Evolutionary conservation across 64 coral and sea anemone genomes (phyloP), one percentile per base, ranked within the genome.

Genomic region (Montipora sp.): DNA sequence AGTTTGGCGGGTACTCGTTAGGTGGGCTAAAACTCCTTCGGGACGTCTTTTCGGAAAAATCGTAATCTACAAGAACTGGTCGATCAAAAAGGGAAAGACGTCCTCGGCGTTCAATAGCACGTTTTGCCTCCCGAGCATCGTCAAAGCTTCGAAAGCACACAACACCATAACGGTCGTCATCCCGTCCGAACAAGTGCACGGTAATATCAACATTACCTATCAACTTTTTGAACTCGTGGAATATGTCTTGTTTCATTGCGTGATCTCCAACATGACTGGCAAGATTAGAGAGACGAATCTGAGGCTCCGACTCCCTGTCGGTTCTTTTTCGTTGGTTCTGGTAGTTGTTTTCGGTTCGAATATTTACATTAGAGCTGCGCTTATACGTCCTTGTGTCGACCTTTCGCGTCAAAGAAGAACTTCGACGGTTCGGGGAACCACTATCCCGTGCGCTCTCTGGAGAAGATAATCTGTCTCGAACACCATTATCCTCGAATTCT

Each of bases 151-250:
- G 98, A 96, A 99, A 99, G 88, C 93, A 99, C 79, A 99, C 84
- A 94, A 94, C 92, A 57, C 94, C 98, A 70, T 92, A 96, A 90
- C 98, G 98, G 57, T 99, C 98, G 50, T 99, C 91, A 59, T 92
- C 98, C 79, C 95, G 98, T 88, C 92, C 92, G 55, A 91, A 91
- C 92, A 99, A 96, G 59, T 91, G 92, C 68, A 96, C 98, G 82
- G 94, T 89, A 61, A 99, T 94, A n/a, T 96, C 98, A 77, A 80
- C 95, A 43, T 18, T 47, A n/a, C 90, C 90, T 23, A 71, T 4
- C 69, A 96, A 96, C 94, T 99, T 99, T 85, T 99, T 99, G 65
- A 99, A 96, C 92, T 99, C 98, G 65, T 96, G 95, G 78, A 90
- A 89, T 87, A 99, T 90, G 77, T 65, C 92, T 80, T 99, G 92